Evolutionary conservation across 2,113 vertebrate species (phyloP), one percentile per base, ranked within the genome.

Genomic region (Cephalopholis sonnerati): DNA sequence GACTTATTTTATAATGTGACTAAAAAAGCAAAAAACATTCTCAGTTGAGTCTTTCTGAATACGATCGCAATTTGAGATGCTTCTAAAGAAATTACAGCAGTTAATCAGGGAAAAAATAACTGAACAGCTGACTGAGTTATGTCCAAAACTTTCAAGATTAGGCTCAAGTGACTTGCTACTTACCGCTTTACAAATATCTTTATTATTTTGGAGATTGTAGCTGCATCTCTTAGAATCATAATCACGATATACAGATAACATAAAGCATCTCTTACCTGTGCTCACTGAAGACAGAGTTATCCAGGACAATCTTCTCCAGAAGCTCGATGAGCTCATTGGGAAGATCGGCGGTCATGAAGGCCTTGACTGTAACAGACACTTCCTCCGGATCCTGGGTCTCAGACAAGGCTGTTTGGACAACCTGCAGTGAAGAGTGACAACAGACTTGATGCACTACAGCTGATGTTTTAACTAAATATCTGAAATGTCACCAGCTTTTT

Each of bases 311-410:
- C 92, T 99, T 99, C 94, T 99, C 98, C 92, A 99, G 91, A 67
- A 99, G 95, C 85, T 99, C 98, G 84, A 99, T 99, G 81, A 99
- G 97, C 89, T 99, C 98, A 69, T 99, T 99, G 76, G 98, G 98
- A 87, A 99, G 97, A 90, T 99, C 98, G 16, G 98, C 98, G 7
- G 98, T 99, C 98, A 99, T 99, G 93, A 99, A 99, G 75, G 98
- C 98, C 89, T 99, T 99, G 85, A 99, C 98, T 78, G 98, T 99
- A 77, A 99, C 98, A 22, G 98, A 99, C 2, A 99, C 98, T 89
- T 99, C 98, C 92, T 99, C 98, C 41, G 98, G 98, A 92, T 99
- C 98, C 90, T 99, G 98, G 15, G 98, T 99, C 94, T 99, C 98
- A 0, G 98, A 99, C 73, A 99, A 91, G 0, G 98, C 98, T 39